Percentiles rank a stretch among this genome's conserved stretches.
Evolutionary conservation across 2,888 invertebrate genomes (phyloP).

Genomic region (Lasioglossum figueresi): DNA sequence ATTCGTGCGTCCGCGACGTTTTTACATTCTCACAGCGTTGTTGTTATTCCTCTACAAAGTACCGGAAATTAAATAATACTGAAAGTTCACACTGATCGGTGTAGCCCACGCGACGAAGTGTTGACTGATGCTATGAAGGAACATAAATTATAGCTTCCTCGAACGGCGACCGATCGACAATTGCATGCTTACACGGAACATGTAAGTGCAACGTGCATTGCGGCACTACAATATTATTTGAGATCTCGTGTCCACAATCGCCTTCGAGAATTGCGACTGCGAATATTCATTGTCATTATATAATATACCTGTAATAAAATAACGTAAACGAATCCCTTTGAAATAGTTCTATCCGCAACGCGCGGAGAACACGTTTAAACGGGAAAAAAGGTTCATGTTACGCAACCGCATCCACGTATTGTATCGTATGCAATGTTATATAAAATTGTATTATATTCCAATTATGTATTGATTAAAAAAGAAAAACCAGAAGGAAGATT

Average conservation of each 20-base stretch:
- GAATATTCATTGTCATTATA: conserved; percentile 4
- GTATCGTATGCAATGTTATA: background rate
- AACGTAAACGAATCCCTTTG: background rate
- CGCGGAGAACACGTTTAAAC: background rate
- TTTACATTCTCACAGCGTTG: conserved; percentile 17
- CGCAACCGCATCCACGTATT: background rate
- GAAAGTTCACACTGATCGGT: conserved; percentile 38
- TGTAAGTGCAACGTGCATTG: background rate
- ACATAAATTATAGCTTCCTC: conserved; percentile 34
- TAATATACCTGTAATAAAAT: conserved; percentile 11
- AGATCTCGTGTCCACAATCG: background rate
- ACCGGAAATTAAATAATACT: conserved; percentile 65
- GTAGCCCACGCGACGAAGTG: conserved; percentile 25
- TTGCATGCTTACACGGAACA: background rate
- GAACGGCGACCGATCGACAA: background rate
- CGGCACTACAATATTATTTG: background rate
- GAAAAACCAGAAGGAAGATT: background rate
- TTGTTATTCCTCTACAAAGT: conserved; percentile 31
- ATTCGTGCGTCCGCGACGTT: conserved; percentile 10
- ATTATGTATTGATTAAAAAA: background rate
- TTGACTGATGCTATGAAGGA: conserved; percentile 22
- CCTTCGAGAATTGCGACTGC: background rate
- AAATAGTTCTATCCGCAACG: background rate
- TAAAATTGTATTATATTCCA: background rate
- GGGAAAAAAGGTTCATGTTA: background rate